Base-by-base conservation (phyloP, 2,888 invertebrate species). In the Aromia moschata region DNA sequence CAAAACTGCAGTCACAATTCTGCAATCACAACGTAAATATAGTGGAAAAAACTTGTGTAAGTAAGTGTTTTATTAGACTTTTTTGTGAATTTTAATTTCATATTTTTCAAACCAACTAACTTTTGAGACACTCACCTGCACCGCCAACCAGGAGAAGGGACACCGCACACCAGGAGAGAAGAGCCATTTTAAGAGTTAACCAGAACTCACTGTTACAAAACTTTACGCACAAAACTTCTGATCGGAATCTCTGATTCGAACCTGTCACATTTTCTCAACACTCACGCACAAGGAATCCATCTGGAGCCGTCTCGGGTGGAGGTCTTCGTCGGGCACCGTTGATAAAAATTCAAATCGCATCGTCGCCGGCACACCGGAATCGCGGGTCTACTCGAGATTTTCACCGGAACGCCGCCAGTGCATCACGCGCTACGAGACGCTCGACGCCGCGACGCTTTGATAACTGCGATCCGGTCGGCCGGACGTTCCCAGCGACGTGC, bases 381-480 rank as follows among this genome's bases (percentile, higher is more conserved):
- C 36, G 16, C 25, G 16, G 47, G 40, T 40, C 25, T 38, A 16
- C 2, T 20, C 14, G 11, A 33, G 12, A 36, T 46, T 47, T n/a
- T 37, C 33, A 18, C 53, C 60, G 58, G 56, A 33, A 45, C 56
- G 49, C 54, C 54, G 54, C 54, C 18, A 17, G 25, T 33, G n/a
- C 18, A 41, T 56, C 51, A 31, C 55, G 49, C 41, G 36, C 14
- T 64, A 56, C 68, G 71, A 69, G 65, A 69, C 70, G 69, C 30
- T 56, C 67, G 43, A 59, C 69, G 60, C 54, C 70, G 66, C 69
- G 71, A 69, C 71, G 69, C 56, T 56, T 56, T 59, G 62, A 65
- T 67, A 62, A 71, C 71, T 71, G 70, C 64, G 63, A 68, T 66
- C 60, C 59, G 17, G 67, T 58, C 31, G 69, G 56, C 68, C 57